Base-by-base conservation (phyloP, 1,140 invertebrate species). In the Drosophila bocki region DNA sequence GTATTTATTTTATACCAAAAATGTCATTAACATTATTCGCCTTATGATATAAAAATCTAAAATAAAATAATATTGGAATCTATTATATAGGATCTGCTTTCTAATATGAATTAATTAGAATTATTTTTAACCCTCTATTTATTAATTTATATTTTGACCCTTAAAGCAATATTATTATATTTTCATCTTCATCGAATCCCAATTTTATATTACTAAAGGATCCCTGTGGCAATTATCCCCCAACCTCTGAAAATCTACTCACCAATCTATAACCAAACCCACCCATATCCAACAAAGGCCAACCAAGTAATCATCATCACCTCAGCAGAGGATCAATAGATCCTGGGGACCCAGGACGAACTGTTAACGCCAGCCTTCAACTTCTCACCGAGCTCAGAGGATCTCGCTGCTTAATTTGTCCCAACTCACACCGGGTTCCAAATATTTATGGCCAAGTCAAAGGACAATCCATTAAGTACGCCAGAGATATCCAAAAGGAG, bases 311-410 rank as follows among this genome's bases (percentile, higher is more conserved):
- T 84, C 64, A 78, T 59, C 39, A 72, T 59, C 69, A 51, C 53
- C 69, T 72, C 68, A 17, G 58, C 37, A 37, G 7, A 29, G 37
- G 45, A 32, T 72, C 67, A 72, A 51, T 72, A 39, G 67, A 39
- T 17, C n/a, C n/a, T 41, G 32, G 51, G 48, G 44, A 62, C 42
- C 44, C 50, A 50, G 67, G 67, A 44, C 33, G 76, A 88, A 78
- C 83, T 87, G 83, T 88, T 88, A 83, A 87, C 80, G 80, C 83
- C 83, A 87, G 80, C 83, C 83, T 80, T 75, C 84, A 63, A 88
- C 51, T 87, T 87, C 84, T 83, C 83, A 61, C 84, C 80, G 71
- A 71, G 41, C 19, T 37, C 33, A 37, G 6, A 37, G 17, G 32
- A 54, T 37, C 32, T 35, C 17, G 51, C 51, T 72, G 44, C 76